A percentile compares a stretch with the other conserved stretches of the same genome.
Evolutionary conservation across 30 jellyfish, hydroid and myxozoan genomes (phyloP).

Genomic region (Nemopilema nomurai): DNA sequence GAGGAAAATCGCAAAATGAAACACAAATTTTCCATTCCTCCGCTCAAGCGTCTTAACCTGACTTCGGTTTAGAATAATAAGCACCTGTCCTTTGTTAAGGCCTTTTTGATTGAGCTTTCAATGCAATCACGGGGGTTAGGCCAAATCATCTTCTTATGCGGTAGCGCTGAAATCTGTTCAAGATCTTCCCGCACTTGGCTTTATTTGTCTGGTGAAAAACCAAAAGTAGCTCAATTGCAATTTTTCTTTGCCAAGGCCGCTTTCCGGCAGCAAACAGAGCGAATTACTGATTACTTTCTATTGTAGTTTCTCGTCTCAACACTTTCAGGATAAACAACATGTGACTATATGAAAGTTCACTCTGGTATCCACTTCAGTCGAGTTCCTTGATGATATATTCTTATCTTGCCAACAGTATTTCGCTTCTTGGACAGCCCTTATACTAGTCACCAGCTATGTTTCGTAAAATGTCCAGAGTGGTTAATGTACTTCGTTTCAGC

Average conservation of each 20-base stretch:
- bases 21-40: background rate
- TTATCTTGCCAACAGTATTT: too few species aligned
- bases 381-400: too few species aligned
- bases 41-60: conserved; percentile 7
- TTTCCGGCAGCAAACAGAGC: background rate
- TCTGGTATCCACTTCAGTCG: too few species aligned
- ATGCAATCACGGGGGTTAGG: conserved; percentile 37
- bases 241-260: background rate
- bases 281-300: background rate
- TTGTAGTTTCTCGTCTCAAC: background rate
- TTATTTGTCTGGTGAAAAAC: background rate
- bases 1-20: background rate
- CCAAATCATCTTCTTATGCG: background rate
- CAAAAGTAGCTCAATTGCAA: background rate
- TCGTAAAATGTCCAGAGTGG: too few species aligned
- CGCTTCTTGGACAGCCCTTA: too few species aligned
- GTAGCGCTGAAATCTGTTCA: conserved; percentile 10
- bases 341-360: background rate
- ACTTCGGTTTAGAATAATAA: conserved; percentile 15
- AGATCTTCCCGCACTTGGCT: background rate
- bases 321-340: background rate
- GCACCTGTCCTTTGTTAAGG: conserved; percentile 56
- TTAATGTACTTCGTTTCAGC: too few species aligned
- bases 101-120: conserved; percentile 11
- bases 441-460: too few species aligned